These are phyloP conservation scores for Pogona vitticeps DNA, from an alignment of 2,113 vertebrate genomes.

Conservation along the genomic window DNA sequence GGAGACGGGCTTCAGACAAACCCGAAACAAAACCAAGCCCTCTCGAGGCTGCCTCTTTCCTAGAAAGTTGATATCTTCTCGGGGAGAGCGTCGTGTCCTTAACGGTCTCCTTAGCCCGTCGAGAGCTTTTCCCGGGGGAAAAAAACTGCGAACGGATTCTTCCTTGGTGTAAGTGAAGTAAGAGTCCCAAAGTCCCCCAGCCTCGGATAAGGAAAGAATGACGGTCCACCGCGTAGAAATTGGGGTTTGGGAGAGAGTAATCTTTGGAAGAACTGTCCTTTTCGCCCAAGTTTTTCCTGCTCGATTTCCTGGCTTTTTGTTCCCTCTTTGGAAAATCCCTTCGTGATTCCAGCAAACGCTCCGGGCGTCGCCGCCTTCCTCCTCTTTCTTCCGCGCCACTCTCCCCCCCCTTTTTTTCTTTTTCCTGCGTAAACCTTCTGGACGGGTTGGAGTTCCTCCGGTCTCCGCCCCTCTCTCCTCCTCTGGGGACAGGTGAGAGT, in stretches of 20 bases:
- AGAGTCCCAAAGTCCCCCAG: too few relatives aligned
- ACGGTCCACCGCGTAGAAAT: too few relatives aligned
- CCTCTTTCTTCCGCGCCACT: neutral
- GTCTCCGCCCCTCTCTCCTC: neutral
- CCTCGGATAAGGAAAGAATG: too few relatives aligned
- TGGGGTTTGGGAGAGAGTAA: too few relatives aligned
- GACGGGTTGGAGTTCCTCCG: neutral
- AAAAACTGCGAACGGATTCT: neutral
- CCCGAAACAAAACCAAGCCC: neutral
- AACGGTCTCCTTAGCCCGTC: neutral
- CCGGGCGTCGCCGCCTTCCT: neutral
- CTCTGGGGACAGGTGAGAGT: conserved; percentile 24
- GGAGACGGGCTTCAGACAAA: neutral
- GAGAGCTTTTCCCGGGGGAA: neutral
- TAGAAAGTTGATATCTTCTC: neutral
- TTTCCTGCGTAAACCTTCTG: neutral
- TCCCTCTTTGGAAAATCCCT: conserved; percentile 18
- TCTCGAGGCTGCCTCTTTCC: neutral
- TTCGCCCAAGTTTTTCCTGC: neutral
- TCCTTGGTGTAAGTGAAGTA: neutral
- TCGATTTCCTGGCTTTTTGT: conserved; percentile 20
- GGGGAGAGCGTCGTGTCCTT: neutral
- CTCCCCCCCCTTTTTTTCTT: neutral
- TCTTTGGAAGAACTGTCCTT: neutral
- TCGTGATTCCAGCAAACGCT: neutral